Base-by-base conservation (phyloP, 1,140 invertebrate species). In the Mycetomoellerius zeteki region DNA sequence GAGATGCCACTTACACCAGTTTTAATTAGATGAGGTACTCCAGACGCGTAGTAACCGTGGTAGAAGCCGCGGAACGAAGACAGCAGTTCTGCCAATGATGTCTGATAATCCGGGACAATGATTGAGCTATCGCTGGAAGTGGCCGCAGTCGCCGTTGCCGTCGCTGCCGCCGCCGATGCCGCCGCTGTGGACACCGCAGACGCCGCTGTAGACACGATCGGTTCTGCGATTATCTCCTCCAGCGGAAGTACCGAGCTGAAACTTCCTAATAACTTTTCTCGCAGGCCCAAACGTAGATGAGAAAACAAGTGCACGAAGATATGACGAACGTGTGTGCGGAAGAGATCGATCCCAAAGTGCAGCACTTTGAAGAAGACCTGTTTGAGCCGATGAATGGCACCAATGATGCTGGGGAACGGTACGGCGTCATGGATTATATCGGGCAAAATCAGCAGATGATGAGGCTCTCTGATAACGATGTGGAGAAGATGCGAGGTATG, bases 391-490 rank as follows among this genome's bases (percentile, higher is more conserved):
- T 62, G 50, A 16, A 71, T 14, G 16, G 86, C 72, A 0, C 24
- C 6, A 4, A 10, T 0, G 27, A 88, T 33, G 14, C 27, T 56
- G 0, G n/a, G 14, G 10, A 78, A 65, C 2, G 86, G 86, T 21
- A 88, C 19, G 10, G 24, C 4, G 2, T 58, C 62, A 10, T 19
- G 50, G 0, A 86, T 3, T 30, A 88, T 85, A 3, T 86, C 86
- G 1, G 86, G 82, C 21, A 88, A 3, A 27, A 69, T 16, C n/a
- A 77, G 14, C 5, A 88, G 14, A 50, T 88, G 82, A 43, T 72
- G 62, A 2, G 86, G 82, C 5, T 78, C 65, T 14, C 24, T 77
- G 14, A 88, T 27, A 1, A 86, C 3, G 16, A n/a, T 5, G 12
- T 58, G 27, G 1, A 86, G 0, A 50, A 88, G 4, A 6, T 21